Evolutionary conservation across 2,113 vertebrate species (phyloP).

Genomic region (Ellobius talpinus): DNA sequence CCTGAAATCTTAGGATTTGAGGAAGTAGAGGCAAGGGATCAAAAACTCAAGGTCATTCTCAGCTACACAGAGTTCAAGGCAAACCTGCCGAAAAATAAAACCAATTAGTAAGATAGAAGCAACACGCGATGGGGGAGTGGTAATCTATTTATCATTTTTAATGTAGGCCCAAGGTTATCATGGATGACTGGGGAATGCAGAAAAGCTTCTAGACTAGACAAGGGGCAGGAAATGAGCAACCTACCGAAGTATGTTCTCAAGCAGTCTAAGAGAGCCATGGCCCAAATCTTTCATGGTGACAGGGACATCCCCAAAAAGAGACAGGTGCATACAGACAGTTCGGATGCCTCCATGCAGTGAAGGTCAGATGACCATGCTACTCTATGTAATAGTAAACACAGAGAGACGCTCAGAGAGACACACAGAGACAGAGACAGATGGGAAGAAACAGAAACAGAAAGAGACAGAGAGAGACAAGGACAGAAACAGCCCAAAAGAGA

Average conservation of each 20-base stretch:
- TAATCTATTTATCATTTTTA: constrained; percentile 3
- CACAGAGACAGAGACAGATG: not conserved
- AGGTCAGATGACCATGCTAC: not conserved
- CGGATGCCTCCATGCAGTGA: not conserved
- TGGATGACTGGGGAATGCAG: not conserved
- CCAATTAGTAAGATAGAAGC: not conserved
- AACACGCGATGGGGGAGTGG: not conserved
- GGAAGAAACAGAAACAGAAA: not conserved
- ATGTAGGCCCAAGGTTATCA: not conserved
- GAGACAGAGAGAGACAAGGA: not conserved
- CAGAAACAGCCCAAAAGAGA: not conserved
- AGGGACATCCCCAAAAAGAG: not conserved
- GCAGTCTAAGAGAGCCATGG: not conserved
- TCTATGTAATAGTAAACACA: not conserved
- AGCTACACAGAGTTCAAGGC: not conserved
- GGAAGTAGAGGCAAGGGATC: not conserved
- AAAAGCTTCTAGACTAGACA: constrained; percentile 6
- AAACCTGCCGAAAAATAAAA: not conserved
- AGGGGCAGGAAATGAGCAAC: not conserved
- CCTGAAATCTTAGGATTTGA: not conserved
- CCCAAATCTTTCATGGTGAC: not conserved
- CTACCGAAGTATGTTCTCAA: not conserved
- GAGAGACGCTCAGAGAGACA: too few relatives aligned
- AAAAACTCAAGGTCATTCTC: not conserved
- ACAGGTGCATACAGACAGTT: not conserved